phyloP scores from a whole-genome alignment of 2,888 invertebrate species.

The Tetanocera ferruginea region DNA sequence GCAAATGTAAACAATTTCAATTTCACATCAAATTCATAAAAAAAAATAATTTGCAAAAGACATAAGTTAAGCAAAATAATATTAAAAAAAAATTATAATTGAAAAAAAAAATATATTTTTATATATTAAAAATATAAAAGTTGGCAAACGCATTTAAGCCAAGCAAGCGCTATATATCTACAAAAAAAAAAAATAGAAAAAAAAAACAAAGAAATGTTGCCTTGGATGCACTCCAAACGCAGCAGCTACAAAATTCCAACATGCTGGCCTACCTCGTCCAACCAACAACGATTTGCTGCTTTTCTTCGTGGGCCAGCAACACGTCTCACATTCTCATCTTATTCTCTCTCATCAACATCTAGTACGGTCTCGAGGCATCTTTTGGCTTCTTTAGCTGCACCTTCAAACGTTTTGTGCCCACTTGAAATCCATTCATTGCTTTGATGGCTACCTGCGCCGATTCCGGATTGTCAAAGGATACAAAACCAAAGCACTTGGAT shows the following conservation, averaged over 20 bases:
- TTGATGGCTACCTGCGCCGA: constrained; percentile 96
- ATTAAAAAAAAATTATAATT: constrained; percentile 34
- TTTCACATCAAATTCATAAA: constrained; percentile 24
- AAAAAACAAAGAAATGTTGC: background rate
- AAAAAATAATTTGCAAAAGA: constrained; percentile 20
- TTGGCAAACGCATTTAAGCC: constrained; percentile 14
- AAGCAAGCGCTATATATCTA: background rate
- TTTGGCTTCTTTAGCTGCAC: constrained; percentile 96
- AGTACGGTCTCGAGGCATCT: constrained; percentile 94
- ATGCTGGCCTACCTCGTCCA: background rate
- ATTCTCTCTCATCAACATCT: constrained; percentile 62
- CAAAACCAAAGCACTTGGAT: constrained; percentile 99
- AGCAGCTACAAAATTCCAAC: background rate
- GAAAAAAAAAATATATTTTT: background rate
- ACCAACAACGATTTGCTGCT: background rate
- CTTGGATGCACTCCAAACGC: background rate
- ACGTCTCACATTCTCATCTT: background rate
- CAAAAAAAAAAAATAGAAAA: constrained; percentile 1
- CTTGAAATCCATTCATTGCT: constrained; percentile 98
- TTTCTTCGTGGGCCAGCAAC: background rate
- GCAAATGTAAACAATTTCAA: constrained; percentile 27
- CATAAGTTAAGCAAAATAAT: constrained; percentile 23
- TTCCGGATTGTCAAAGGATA: constrained; percentile 93
- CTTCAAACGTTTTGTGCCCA: constrained; percentile 97
- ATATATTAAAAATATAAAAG: constrained; percentile 16